Percentiles rank a stretch among this genome's conserved stretches.
Evolutionary conservation across 2,797 vertebrate genomes (phyloP).

Genomic region (Chiloscyllium punctatum): DNA sequence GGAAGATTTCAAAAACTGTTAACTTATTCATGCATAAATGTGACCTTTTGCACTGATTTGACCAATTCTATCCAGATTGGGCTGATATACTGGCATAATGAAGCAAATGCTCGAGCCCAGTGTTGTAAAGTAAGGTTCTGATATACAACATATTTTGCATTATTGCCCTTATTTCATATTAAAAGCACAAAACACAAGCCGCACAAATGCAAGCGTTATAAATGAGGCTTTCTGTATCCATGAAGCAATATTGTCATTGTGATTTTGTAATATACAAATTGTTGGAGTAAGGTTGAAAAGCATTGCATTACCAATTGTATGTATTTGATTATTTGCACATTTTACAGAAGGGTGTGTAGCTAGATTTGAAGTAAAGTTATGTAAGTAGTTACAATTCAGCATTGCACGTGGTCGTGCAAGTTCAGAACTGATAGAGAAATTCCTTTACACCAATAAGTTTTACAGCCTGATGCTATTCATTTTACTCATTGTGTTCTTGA

Average conservation of each 20-base stretch:
- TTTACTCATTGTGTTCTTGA: not conserved
- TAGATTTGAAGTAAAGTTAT: not conserved
- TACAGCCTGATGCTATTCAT: not conserved
- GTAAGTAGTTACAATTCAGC: no score
- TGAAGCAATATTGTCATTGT: not conserved
- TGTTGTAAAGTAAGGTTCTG: not conserved
- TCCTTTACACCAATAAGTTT: no score
- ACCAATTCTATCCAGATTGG: not conserved
- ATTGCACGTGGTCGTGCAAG: no score
- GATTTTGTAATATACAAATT: not conserved
- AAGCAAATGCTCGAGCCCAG: not conserved
- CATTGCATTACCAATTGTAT: not conserved
- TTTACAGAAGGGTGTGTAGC: not conserved
- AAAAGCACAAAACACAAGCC: not conserved
- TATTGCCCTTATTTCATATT: not conserved
- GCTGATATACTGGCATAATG: not conserved
- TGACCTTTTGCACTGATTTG: not conserved
- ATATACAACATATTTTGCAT: not conserved
- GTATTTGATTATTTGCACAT: not conserved
- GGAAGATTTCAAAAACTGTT: not conserved
- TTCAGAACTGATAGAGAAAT: not conserved
- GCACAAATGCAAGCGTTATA: not conserved
- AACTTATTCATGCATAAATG: not conserved
- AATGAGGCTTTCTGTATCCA: not conserved
- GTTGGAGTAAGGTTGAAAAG: not conserved